A percentile compares a stretch with the other conserved stretches of the same genome.
These are phyloP conservation scores for Parochlus steinenii DNA, from an alignment of 2,888 invertebrate genomes.

Conservation along the genomic window DNA sequence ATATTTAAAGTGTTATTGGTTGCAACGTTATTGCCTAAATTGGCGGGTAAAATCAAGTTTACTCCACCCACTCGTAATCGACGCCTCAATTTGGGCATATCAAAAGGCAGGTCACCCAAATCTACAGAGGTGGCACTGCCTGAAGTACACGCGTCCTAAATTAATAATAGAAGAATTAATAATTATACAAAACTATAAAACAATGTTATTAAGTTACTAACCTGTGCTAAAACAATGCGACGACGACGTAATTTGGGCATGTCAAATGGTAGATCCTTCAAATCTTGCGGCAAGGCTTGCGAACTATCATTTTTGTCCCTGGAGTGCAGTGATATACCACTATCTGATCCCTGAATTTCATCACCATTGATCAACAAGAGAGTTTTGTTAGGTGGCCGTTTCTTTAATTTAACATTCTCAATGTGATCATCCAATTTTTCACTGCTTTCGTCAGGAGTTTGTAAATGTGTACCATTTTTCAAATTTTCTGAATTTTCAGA, in stretches of 20 bases:
- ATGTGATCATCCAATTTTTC: constrained; percentile 8
- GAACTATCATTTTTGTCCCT: constrained; percentile 38
- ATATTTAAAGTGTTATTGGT: constrained; percentile 7
- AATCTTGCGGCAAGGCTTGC: constrained; percentile 43
- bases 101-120: constrained; percentile 68
- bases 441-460: constrained; percentile 48
- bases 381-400: constrained; percentile 22
- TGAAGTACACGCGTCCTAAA: constrained; percentile 37
- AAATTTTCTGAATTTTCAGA: constrained; percentile 68
- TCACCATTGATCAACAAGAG: constrained; percentile 47
- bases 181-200: neutral
- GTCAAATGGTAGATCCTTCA: constrained; percentile 71
- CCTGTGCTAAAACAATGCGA: constrained; percentile 46
- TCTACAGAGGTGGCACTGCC: constrained; percentile 60
- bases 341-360: constrained; percentile 73
- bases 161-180: neutral
- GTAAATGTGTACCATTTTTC: constrained; percentile 61
- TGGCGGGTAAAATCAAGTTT: constrained; percentile 7
- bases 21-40: constrained; percentile 7
- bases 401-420: constrained; percentile 14
- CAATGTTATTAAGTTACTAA: constrained; percentile 12
- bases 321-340: constrained; percentile 75
- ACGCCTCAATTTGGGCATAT: constrained; percentile 76
- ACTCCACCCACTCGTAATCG: constrained; percentile 40
- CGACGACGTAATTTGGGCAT: constrained; percentile 72